phyloP scores from a whole-genome alignment of 2,113 vertebrate species.

The Ictalurus punctatus region DNA sequence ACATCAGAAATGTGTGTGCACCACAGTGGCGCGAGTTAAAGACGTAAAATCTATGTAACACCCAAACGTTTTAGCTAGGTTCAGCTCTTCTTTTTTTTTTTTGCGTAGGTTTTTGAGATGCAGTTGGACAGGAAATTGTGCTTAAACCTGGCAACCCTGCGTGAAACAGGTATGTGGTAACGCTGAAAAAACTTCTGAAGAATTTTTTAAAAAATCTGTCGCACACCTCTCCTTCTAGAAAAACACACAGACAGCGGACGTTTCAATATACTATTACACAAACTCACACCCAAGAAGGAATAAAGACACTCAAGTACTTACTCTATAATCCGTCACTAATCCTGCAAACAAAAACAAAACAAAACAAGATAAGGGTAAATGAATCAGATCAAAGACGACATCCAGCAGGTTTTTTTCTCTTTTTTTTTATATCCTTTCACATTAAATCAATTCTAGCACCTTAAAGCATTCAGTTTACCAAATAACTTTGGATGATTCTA shows the following conservation, averaged over 20 bases:
- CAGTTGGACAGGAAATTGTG: background rate
- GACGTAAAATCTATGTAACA: background rate
- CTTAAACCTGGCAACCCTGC: background rate
- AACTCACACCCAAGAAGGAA: background rate
- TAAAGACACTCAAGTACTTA: slow-evolving; percentile 66
- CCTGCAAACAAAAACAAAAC: slow-evolving; percentile 70
- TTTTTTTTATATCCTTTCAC: no score
- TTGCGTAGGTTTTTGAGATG: background rate
- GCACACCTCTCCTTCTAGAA: background rate
- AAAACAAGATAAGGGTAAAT: background rate
- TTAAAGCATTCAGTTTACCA: background rate
- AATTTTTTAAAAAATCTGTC: background rate
- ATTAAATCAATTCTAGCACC: no score
- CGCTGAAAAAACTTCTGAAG: background rate
- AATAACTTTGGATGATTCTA: no score
- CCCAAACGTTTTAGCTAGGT: background rate
- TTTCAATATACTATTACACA: background rate
- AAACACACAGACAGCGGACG: background rate
- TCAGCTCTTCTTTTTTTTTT: no score
- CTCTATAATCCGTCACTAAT: slow-evolving; percentile 93
- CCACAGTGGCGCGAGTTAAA: background rate
- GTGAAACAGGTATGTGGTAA: background rate
- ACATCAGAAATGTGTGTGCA: background rate
- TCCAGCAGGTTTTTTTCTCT: background rate
- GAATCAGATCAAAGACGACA: background rate